Evolutionary conservation across 2,797 vertebrate genomes (phyloP), one percentile per base, ranked within the genome.

Genomic region (Esox lucius): DNA sequence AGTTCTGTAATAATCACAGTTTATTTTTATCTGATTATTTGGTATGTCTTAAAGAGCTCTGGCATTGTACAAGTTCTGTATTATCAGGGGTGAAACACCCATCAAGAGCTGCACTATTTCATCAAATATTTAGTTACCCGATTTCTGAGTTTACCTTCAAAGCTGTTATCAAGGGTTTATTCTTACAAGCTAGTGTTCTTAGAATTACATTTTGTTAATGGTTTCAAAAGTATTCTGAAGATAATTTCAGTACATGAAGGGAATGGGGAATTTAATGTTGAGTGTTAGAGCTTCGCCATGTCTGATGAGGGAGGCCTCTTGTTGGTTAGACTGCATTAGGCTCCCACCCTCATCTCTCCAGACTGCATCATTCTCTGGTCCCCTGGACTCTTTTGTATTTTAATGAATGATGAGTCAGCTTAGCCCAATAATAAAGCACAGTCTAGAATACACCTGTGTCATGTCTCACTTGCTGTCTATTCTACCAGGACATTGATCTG

Each of bases 371-470:
- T 88, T 91, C 92, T 95, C 95, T 96, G 96, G 95, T 97, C 95
- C 95, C 96, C 96, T 95, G 96, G 97, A 96, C 95, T 97, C 95
- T 88, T 96, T 97, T 98, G 92, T 94, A 93, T 97, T 96, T 94
- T 97, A 97, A 96, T 97, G 97, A 98, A 98, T 98, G 97, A 98
- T 95, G 97, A 96, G 96, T 98, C 96, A 96, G 97, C 97, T 98
- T 99, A 98, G 96, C 96, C 96, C 96, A 91, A 92, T 98, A 99
- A 98, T 98, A 99, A 99, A 99, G 96, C 97, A 99, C 97, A 98
- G 96, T 98, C 97, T 97, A 97, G 96, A 97, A 96, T 95, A 95
- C 96, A 91, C 82, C 79, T 51, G 59, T 80, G 70, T 75, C 49
- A 70, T 70, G 77, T 78, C 81, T 82, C 74, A 69, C 46, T 70